Conservation (phyloP, 2,797 vertebrate genomes). For the Leptatherina wallacei region DNA sequence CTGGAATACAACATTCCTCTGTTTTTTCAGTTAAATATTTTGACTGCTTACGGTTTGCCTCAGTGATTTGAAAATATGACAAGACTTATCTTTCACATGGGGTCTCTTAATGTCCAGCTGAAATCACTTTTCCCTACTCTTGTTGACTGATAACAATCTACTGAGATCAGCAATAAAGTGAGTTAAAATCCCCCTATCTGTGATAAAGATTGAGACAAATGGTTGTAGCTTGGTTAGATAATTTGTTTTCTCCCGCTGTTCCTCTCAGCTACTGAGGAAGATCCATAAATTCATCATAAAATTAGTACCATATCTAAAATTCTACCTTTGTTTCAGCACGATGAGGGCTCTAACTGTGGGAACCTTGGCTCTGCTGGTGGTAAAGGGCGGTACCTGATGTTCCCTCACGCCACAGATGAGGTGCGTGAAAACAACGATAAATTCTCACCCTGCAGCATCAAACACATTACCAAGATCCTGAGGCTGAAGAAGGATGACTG, state of each 20-base stretch:
- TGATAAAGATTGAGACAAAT: slow-evolving; percentile 3
- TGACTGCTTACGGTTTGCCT: background rate
- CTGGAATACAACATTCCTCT: slow-evolving; percentile 20
- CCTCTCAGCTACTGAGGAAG: background rate
- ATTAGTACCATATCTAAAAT: background rate
- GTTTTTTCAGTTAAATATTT: slow-evolving; percentile 2
- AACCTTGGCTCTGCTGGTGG: slow-evolving; percentile 64
- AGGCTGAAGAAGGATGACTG: slow-evolving; percentile 85
- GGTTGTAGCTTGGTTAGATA: slow-evolving; percentile 2
- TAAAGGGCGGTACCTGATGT: slow-evolving; percentile 88
- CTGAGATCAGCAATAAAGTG: slow-evolving; percentile 9
- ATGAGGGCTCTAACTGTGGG: slow-evolving; percentile 81
- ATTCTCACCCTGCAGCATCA: slow-evolving; percentile 85
- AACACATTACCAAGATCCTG: slow-evolving; percentile 76
- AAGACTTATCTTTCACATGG: background rate
- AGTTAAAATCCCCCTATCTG: background rate
- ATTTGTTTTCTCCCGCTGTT: slow-evolving; percentile 19
- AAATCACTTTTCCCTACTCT: background rate
- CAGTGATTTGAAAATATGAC: slow-evolving; percentile 12
- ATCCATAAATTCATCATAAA: background rate
- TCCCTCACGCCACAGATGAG: slow-evolving; percentile 80
- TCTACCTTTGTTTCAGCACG: slow-evolving; percentile 78
- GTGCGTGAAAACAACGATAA: slow-evolving; percentile 86
- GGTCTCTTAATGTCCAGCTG: background rate
- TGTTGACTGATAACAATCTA: background rate